A percentile compares a stretch with the other conserved stretches of the same genome.
phyloP scores from a whole-genome alignment of 2,888 invertebrate species.

The Zele albiditarsus region DNA sequence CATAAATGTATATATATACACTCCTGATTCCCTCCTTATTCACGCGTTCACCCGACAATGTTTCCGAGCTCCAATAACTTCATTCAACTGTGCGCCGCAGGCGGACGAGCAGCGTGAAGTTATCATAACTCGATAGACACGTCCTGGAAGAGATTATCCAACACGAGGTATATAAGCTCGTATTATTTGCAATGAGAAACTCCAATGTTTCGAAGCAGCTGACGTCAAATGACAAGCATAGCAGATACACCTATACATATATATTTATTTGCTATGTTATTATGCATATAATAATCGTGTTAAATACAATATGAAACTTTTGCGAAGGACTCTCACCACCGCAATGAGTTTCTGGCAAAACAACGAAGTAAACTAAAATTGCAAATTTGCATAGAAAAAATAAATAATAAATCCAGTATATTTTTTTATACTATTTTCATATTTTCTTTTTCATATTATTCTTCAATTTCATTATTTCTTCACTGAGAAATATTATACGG shows the following conservation, averaged over 20 bases:
- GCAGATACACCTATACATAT: neutral
- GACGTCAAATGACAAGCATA: constrained; percentile 9
- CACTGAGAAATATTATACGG: neutral
- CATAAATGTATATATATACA: neutral
- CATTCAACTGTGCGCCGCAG: constrained; percentile 45
- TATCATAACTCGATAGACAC: constrained; percentile 56
- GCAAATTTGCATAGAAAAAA: too few relatives aligned
- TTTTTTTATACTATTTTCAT: too few relatives aligned
- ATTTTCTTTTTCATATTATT: too few relatives aligned
- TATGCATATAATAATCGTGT: neutral
- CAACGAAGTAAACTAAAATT: neutral
- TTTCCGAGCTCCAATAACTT: constrained; percentile 48
- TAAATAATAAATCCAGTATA: too few relatives aligned
- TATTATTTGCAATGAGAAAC: constrained; percentile 31
- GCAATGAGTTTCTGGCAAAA: neutral
- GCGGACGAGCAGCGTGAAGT: constrained; percentile 48
- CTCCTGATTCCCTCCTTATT: neutral
- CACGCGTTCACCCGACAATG: constrained; percentile 8
- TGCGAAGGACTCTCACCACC: neutral
- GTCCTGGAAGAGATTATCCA: constrained; percentile 26
- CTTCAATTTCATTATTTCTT: neutral
- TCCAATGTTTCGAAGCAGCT: constrained; percentile 45
- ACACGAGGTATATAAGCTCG: constrained; percentile 6
- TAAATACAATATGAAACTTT: neutral
- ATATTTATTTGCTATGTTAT: neutral